phyloP scores from a whole-genome alignment of 2,797 vertebrate genomes.

The Clarias pachynema region DNA sequence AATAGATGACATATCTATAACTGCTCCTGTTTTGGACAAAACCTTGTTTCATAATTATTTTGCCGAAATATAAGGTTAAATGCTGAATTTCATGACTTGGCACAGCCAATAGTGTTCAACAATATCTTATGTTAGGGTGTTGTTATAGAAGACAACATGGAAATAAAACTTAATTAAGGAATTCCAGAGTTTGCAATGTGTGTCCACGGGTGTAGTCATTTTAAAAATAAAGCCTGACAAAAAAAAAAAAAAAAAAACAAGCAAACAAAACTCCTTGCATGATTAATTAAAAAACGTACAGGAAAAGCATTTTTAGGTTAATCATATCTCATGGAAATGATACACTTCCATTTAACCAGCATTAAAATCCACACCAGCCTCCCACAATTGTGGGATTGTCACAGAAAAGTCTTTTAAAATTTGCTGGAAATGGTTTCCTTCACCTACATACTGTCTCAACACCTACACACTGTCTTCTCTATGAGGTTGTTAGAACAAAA shows the following conservation, averaged over 20 bases:
- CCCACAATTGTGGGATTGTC: neutral
- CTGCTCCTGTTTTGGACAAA: neutral
- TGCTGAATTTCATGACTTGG: neutral
- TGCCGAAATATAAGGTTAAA: neutral
- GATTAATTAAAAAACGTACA: neutral
- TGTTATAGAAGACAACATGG: neutral
- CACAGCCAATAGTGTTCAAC: neutral
- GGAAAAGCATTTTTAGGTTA: neutral
- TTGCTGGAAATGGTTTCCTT: neutral
- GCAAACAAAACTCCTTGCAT: neutral
- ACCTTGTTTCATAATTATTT: neutral
- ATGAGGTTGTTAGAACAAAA: neutral
- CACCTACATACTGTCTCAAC: neutral
- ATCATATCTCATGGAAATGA: neutral
- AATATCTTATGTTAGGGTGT: neutral
- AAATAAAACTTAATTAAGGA: neutral
- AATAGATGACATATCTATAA: neutral
- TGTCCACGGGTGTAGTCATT: neutral
- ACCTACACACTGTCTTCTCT: neutral
- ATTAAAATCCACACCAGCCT: neutral
- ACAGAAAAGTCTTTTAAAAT: slow-evolving; percentile 1
- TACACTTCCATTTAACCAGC: neutral
- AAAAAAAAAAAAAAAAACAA: neutral
- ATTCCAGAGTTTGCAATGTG: neutral
- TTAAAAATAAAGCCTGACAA: neutral